Evolutionary conservation across 2,888 invertebrate genomes (phyloP), one percentile per base, ranked within the genome.

Genomic region (Lasioglossum leucozonium): DNA sequence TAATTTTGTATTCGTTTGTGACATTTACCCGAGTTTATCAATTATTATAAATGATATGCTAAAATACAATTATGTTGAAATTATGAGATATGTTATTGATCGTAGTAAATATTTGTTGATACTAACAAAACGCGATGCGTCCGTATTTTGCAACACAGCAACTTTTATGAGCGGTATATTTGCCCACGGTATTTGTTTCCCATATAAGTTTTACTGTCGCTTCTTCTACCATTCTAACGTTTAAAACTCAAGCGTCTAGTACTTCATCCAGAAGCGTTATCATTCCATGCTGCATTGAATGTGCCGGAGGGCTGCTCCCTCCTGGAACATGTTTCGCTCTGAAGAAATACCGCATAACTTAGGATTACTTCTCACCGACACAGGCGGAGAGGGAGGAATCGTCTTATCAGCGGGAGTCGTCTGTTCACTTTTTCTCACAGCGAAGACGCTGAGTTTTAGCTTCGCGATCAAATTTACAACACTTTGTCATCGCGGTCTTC

Each of bases 331-430:
- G 74, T 85, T 85, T 72, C 73, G 58, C 67, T 72, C 74, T 71
- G 81, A 71, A 77, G 84, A 80, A 84, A 79, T 88, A 87, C 90
- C 90, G 87, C 88, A 88, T 90, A 90, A 90, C 87, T 90, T 88
- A 90, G 87, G 90, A 90, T 90, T 90, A 90, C 90, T 89, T 89
- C n/a, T 88, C 86, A 81, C 84, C 77, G 67, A 84, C 79, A 80
- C 77, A 88, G 88, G 40, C 87, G 84, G 74, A 82, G 42, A 82
- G 42, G 73, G 73, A 44, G 82, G 85, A 87, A 87, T 89, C 91
- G 89, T 89, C 92, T 91, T 91, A 92, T 92, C 91, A 81, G 76
- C 81, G 72, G 37, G 79, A 79, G 71, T 77, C 83, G 71, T 77
- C 83, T 85, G 85, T 77, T 88, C 77, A 84, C 85, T 87, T 83